Conservation (phyloP, 2,888 invertebrate genomes). For the Rhodophaea formosa region DNA sequence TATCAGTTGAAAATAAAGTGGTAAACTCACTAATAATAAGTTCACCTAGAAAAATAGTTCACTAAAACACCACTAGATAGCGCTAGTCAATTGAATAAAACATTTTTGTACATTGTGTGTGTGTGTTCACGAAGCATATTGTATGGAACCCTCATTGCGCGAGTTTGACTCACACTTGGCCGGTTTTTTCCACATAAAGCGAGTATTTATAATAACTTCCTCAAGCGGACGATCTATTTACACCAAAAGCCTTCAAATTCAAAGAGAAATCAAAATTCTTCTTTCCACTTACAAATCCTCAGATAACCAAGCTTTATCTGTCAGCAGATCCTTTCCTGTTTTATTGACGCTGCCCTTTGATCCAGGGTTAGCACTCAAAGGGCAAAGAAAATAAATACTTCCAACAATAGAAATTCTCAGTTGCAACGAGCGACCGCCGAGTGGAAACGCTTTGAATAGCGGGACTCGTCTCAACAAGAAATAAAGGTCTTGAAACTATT, state of each 20-base stretch:
- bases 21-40: too few relatives aligned
- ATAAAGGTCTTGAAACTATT: not conserved
- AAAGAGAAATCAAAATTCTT: not conserved
- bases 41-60: too few relatives aligned
- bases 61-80: too few relatives aligned
- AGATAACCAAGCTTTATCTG: not conserved
- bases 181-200: too few relatives aligned
- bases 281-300: not conserved
- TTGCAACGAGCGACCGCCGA: not conserved
- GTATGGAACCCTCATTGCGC: too few relatives aligned
- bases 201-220: not conserved
- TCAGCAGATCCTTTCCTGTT: not conserved
- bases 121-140: too few relatives aligned
- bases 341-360: not conserved
- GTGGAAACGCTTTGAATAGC: constrained; percentile 3
- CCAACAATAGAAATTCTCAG: constrained; percentile 6
- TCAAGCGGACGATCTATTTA: too few relatives aligned
- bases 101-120: too few relatives aligned
- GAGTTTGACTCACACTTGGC: too few relatives aligned
- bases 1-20: too few relatives aligned
- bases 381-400: constrained; percentile 10
- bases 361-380: constrained; percentile 4
- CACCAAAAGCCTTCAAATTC: not conserved
- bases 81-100: too few relatives aligned
- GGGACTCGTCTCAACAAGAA: not conserved